Evolutionary conservation across 2,113 vertebrate species (phyloP), one percentile per base, ranked within the genome.

Genomic region (Xiphorhynchus elegans): DNA sequence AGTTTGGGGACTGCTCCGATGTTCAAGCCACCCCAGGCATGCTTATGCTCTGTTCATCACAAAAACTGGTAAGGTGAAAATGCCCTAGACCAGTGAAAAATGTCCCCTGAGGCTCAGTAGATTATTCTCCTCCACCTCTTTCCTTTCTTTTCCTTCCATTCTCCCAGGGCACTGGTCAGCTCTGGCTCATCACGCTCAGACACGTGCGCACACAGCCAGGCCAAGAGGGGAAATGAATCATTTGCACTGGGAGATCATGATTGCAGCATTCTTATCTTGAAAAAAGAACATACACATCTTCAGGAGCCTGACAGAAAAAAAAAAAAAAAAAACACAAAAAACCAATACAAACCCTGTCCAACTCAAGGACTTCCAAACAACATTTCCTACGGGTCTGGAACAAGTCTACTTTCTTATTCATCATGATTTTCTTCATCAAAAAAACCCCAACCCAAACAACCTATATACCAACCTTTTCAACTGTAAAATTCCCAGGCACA

Each of bases 181-280:
- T 68, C 82, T 7, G 0, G 85, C 78, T 95, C 85, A 77, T 59
- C 74, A 80, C 53, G n/a, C 33, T 25, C 84, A 77, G 78, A 62
- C 91, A 78, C 3, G 5, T 66, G 63, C 0, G 0, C 3, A 1
- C 3, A 1, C 17, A 69, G 79, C 25, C 0, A 0, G 66, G 87
- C 70, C 95, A 94, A 31, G 90, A 88, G 82, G 80, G 79, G 85
- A 96, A 97, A 68, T 93, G 50, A 96, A 95, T 93, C 95, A 88
- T 44, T 73, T 90, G 52, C 74, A 52, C 49, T 14, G 52, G 39
- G 53, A 86, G 68, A 91, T 81, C 75, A 40, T 13, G 25, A 81
- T 14, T 86, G 60, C 64, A 84, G 85, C 72, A 80, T 91, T 93
- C 78, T 95, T 92, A 84, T 78, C 85, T 91, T 81, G 87, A 69